A percentile compares a stretch with the other conserved stretches of the same genome.
phyloP scores from a whole-genome alignment of 2,797 vertebrate species.

The Heteromormyrus szaboi region DNA sequence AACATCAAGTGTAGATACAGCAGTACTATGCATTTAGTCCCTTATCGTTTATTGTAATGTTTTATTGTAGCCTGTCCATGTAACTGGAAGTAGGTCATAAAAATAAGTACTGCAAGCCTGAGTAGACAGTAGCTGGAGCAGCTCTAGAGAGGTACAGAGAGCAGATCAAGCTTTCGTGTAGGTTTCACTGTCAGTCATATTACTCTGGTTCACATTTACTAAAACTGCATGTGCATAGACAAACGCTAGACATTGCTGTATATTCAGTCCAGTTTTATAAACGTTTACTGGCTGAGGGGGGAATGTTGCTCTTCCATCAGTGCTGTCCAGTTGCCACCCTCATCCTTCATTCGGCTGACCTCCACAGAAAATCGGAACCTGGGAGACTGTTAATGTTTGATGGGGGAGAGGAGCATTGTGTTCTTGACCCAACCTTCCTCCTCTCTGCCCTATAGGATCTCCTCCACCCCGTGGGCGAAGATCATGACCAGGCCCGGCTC shows the following conservation, averaged over 20 bases:
- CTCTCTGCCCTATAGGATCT: conserved; percentile 8
- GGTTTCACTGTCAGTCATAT: neutral
- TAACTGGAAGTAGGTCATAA: conserved; percentile 10
- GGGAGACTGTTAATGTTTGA: neutral
- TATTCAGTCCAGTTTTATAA: neutral
- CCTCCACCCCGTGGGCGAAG: conserved; percentile 89
- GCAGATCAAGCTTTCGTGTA: conserved; percentile 15
- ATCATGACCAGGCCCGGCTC: conserved; percentile 97
- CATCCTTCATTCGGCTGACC: neutral
- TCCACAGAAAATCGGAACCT: neutral
- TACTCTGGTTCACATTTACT: conserved; percentile 2
- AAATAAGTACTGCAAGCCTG: neutral
- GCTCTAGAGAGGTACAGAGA: conserved; percentile 12
- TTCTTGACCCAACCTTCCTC: neutral
- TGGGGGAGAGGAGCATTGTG: neutral
- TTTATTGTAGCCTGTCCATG: neutral
- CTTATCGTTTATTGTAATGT: neutral
- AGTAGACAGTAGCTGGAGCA: neutral
- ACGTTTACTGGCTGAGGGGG: neutral
- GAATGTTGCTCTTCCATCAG: conserved; percentile 5
- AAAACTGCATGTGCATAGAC: neutral
- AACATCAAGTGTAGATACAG: neutral
- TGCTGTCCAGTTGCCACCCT: neutral
- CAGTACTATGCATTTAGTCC: conserved; percentile 1
- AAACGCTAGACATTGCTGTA: neutral